Percentiles rank a stretch among this genome's conserved stretches.
phyloP scores from a whole-genome alignment of 2,797 vertebrate species.

The Nothura maculosa region DNA sequence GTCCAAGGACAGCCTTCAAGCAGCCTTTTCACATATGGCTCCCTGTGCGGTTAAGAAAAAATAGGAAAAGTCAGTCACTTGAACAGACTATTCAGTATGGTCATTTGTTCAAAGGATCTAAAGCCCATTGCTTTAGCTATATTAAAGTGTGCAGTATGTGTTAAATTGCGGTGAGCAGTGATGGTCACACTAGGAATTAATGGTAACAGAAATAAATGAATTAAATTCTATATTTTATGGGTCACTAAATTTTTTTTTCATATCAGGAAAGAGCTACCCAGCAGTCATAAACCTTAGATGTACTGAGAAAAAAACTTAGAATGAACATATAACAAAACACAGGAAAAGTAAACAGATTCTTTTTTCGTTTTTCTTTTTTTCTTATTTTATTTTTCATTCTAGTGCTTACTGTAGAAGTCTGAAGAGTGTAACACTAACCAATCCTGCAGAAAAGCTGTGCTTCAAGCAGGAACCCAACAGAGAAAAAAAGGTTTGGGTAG shows the following conservation, averaged over 20 bases:
- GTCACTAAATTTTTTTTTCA: slow-evolving; percentile 11
- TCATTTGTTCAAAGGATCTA: slow-evolving; percentile 25
- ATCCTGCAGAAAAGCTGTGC: background rate
- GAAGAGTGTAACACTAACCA: background rate
- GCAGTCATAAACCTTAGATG: background rate
- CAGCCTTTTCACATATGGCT: background rate
- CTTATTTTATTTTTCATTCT: background rate
- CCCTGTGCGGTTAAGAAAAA: background rate
- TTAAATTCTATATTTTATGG: slow-evolving; percentile 47
- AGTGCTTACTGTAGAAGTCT: background rate
- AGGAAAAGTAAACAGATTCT: background rate
- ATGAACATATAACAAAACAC: background rate
- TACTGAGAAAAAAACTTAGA: background rate
- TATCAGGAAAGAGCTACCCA: background rate
- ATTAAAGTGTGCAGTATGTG: slow-evolving; percentile 47
- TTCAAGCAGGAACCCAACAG: accelerated
- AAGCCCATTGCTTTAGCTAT: background rate
- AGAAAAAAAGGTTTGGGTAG: background rate
- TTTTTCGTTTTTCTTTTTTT: background rate
- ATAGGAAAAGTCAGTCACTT: slow-evolving; percentile 13
- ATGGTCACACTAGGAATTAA: slow-evolving; percentile 54
- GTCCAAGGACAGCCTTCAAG: background rate
- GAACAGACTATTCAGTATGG: slow-evolving; percentile 13
- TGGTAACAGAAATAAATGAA: slow-evolving; percentile 41
- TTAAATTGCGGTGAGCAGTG: slow-evolving; percentile 59